Evolutionary conservation across 2,113 vertebrate species (phyloP), one percentile per base, ranked within the genome.

Genomic region (Panthera leo): DNA sequence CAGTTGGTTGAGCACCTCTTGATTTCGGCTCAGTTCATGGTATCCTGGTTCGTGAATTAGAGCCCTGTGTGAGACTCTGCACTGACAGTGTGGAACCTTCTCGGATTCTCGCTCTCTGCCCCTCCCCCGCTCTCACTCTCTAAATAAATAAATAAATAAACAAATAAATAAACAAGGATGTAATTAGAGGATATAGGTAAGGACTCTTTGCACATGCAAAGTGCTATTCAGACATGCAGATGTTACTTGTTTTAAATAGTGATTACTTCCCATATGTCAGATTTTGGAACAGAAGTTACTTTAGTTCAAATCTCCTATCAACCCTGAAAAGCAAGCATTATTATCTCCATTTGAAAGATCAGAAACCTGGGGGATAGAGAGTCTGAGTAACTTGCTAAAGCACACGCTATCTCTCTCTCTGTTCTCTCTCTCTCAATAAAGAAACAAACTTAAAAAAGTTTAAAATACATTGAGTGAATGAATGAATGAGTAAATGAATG

Each of bases 241-340:
- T 95, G 53, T 85, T 63, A 84, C 39, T 63, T 94, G 85, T 76
- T 85, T 95, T 39, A 79, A 87, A 87, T 2, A 82, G 8, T 84
- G 53, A 73, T 21, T 61, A 61, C 58, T 88, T 68, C 25, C 2
- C 61, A 3, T 71, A n/a, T 58, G 39, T 82, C 23, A 61, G 42
- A 7, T 71, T 55, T n/a, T 87, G 86, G 21, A 61, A 61, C 58
- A 76, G 75, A 89, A 94, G 21, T 36, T 51, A 25, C 89, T 95
- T 93, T 23, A 27, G 8, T 82, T 83, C 29, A 67, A 48, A n/a
- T 39, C 55, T 48, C 31, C 18, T n/a, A 5, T 78, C 39, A 83
- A 21, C 12, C 19, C 23, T 25, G 36, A 7, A 76, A 65, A n/a
- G 36, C 25, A 34, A 15, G 53, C 55, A 18, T 23, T 83, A 29